Evolutionary conservation across 2,797 vertebrate species (phyloP), one percentile per base, ranked within the genome.

Genomic region (Hafferia zeledoni): DNA sequence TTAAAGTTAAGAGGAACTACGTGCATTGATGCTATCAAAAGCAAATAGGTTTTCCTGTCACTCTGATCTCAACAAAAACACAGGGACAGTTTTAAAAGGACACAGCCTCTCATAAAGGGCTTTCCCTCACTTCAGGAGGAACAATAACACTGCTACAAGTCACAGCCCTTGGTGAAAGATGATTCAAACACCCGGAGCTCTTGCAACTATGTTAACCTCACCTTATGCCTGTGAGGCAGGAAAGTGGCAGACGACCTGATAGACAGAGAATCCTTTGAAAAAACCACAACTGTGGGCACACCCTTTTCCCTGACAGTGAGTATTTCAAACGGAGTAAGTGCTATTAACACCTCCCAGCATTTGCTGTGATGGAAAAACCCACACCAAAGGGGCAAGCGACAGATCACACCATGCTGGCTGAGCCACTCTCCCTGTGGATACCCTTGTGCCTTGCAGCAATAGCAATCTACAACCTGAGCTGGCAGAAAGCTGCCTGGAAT

Each of bases 1-100:
- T 91, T 77, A n/a, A 84, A 84, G 35, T 67, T 30, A 87, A 83
- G 71, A 89, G 37, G 49, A 90, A 71, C 65, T 68, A 49, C 1
- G 0, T 31, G 39, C 77, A 75, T 0, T 20, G 17, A 56, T 19
- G 17, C 0, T 74, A 35, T 50, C 17, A 5, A 86, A 85, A 85
- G 69, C 35, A 71, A 84, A 77, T 6, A 55, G n/a, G 19, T 55
- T 74, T 84, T 84, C 50, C 68, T 50, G 27, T n/a, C 55, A 33
- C 30, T 69, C 37, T 0, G 0, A 78, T 69, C 76, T 78, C 50
- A 78, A 33, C 24, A 84, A 81, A 91, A 93, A 18, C 31, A 53
- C 0, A 3, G 17, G 11, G 23, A 49, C 11, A n/a, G 76, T 30
- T 89, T 64, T 47, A 57, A 81, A 91, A 56, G 37, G 71, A 80